Evolutionary conservation across 2,888 invertebrate species (phyloP), one percentile per base, ranked within the genome.

Genomic region (Gasteruption jaculator): DNA sequence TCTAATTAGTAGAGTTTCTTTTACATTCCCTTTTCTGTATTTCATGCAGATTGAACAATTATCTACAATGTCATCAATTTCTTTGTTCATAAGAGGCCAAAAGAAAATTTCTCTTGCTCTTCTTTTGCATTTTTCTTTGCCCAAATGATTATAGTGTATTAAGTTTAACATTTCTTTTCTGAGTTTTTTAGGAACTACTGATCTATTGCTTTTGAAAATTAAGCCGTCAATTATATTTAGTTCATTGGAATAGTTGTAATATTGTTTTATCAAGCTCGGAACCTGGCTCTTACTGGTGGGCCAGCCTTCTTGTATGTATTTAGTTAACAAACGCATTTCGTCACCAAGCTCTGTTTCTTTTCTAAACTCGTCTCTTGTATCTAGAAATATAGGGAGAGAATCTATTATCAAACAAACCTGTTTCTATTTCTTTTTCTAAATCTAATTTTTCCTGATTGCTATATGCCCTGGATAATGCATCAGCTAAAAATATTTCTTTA

Each of bases 141-240:
- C 55, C 35, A 53, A 37, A 38, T 63, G 60, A 3, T 48, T 43
- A 42, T 54, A 56, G 35, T 61, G 56, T 24, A 58, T 41, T 38
- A 39, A 44, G 5, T 48, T 29, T 19, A 59, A 48, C 27, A 59
- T 49, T 29, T 45, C 44, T 14, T 47, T 42, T 43, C 49, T 41
- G 39, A 47, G 27, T 7, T 16, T 37, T 35, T 40, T 39, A 15
- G 53, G 50, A 8, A 56, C 47, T 30, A 52, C 48, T 21, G 54
- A 31, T 38, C 44, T 38, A 16, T 41, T 21, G 24, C 40, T 40
- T 37, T 48, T 50, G 25, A 48, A 53, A 11, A 55, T 29, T 36
- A 53, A 34, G 10, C 43, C 48, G 16, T 48, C 35, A 27, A 39
- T 34, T 22, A 44, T 21, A 18, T 38, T 39, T 10, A 53, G 26